Evolutionary conservation across 2,888 invertebrate genomes (phyloP).

Genomic region (Phengaris alcon): DNA sequence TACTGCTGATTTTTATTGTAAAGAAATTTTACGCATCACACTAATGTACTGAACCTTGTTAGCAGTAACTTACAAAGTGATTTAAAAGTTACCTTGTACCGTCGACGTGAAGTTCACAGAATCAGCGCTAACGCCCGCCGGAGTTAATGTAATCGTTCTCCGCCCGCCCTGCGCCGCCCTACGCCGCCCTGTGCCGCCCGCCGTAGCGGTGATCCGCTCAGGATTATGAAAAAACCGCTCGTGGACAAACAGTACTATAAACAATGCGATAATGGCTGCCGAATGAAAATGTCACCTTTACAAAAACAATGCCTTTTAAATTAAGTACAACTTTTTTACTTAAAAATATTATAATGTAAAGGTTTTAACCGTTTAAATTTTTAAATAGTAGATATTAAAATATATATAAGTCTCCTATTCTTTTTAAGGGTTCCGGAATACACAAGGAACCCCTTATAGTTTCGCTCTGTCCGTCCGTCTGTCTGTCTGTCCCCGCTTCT

Average conservation of each 20-base stretch:
- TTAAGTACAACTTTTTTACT: neutral
- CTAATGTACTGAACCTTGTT: neutral
- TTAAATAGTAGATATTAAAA: no score
- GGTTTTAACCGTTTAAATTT: neutral
- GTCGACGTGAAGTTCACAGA: neutral
- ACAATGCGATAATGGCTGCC: neutral
- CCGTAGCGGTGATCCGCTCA: conserved; percentile 1
- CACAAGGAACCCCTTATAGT: no score
- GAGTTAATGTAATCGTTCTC: neutral
- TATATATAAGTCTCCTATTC: no score
- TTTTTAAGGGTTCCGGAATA: no score
- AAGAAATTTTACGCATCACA: neutral
- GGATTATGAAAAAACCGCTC: conserved; percentile 12
- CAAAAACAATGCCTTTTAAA: neutral
- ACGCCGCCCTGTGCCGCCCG: neutral
- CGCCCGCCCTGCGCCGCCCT: neutral
- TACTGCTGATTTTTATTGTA: neutral
- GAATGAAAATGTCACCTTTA: neutral
- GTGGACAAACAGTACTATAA: conserved; percentile 3
- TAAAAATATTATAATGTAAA: neutral
- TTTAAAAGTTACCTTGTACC: neutral
- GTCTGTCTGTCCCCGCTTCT: no score
- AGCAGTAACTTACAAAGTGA: neutral
- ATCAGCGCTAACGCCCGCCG: conserved; percentile 1
- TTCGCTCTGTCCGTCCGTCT: no score